These are phyloP conservation scores for Spheniscus mendiculus DNA, from an alignment of 2,113 vertebrate genomes.

Conservation along the genomic window DNA sequence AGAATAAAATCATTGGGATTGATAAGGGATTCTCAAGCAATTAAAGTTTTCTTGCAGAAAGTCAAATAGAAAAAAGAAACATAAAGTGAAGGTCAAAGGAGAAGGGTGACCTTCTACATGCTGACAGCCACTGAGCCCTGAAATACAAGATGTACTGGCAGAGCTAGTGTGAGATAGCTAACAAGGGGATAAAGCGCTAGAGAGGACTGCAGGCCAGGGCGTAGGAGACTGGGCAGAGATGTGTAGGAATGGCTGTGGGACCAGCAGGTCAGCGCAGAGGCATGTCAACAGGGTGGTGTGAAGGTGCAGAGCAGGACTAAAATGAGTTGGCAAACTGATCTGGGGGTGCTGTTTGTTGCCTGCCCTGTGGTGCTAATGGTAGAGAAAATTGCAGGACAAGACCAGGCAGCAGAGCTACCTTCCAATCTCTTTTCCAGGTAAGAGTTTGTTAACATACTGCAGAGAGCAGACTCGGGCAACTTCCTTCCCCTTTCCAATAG, in stretches of 20 bases:
- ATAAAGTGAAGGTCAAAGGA: constrained; percentile 15
- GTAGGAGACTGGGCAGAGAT: neutral
- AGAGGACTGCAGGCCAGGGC: neutral
- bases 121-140: neutral
- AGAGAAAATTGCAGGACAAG: neutral
- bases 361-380: neutral
- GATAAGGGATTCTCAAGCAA: constrained; percentile 55
- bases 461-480: neutral
- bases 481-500: neutral
- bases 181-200: neutral
- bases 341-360: neutral
- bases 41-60: constrained; percentile 32
- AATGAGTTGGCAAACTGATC: neutral
- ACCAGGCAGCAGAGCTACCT: neutral
- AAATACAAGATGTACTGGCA: neutral
- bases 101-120: neutral
- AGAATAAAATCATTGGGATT: constrained; percentile 58
- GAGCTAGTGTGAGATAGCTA: neutral
- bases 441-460: neutral
- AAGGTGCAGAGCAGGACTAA: neutral
- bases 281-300: neutral
- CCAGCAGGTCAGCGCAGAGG: neutral
- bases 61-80: neutral
- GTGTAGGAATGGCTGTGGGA: neutral
- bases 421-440: neutral